Evolutionary conservation across 1,140 invertebrate genomes (phyloP), one percentile per base, ranked within the genome.

Genomic region (Lasioglossum baleicum): DNA sequence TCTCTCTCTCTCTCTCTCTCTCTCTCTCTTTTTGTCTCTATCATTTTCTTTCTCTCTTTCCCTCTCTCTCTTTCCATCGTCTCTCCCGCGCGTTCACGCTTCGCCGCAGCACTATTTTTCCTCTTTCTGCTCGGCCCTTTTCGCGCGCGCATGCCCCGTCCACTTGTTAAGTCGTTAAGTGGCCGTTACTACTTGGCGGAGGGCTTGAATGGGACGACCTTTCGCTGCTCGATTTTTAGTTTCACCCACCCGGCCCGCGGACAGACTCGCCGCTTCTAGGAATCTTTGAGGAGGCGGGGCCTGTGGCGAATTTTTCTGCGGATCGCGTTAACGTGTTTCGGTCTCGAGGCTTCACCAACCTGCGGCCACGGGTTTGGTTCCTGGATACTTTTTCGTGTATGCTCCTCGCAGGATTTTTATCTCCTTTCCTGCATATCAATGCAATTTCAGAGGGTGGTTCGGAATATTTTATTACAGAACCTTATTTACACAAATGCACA

Each of bases 111-210:
- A 26, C 67, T 69, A 61, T 70, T 70, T 58, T 58, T 40, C 40
- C 20, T 72, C 42, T 72, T 61, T 61, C 56, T 44, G 15, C 70
- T 70, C 68, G 51, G 4, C 31, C 51, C 26, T 20, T 69, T 56
- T 51, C 70, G 44, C 67, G 44, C 68, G 58, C 42, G 22, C 75
- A 1, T 8, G 7, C 56, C 56, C 56, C 56, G 44, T n/a, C 53
- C 64, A 69, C 82, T 83, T 71, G 82, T 83, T 81, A 81, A 81
- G 79, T 73, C 76, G 78, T 75, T 81, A 81, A 76, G 77, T 73
- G 67, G 26, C 56, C 40, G 75, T 69, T 76, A 69, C 65, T 31
- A 35, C 42, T 76, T 22, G 51, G 60, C 7, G 56, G 35, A 35
- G 42, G 15, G 67, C 58, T 58, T 63, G 35, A 75, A 68, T n/a